Evolutionary conservation across 2,888 invertebrate species (phyloP).

Genomic region (Aphidius colemani): DNA sequence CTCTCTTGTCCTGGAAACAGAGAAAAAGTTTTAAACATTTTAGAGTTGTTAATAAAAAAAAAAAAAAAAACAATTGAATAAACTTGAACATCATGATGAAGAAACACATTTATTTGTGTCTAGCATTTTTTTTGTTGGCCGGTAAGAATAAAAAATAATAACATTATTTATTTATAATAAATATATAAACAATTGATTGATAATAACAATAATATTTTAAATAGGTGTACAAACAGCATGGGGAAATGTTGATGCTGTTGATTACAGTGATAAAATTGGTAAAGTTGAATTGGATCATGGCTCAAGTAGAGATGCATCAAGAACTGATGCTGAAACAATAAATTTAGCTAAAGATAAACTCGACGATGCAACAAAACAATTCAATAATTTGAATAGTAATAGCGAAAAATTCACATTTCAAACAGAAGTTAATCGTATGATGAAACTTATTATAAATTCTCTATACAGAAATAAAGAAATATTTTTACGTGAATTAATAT

Average conservation of each 20-base stretch:
- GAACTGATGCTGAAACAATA: slow-evolving; percentile 87
- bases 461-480: slow-evolving; percentile 99
- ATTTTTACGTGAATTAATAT: slow-evolving; percentile 96
- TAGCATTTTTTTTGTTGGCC: no score
- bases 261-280: slow-evolving; percentile 63
- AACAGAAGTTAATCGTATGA: slow-evolving; percentile 99
- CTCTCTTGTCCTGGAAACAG: no score
- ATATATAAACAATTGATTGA: no score
- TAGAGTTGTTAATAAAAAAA: no score
- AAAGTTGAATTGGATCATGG: slow-evolving; percentile 81
- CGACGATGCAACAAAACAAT: slow-evolving; percentile 83
- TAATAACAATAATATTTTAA: no score
- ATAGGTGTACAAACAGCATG: not conserved
- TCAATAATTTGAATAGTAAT: slow-evolving; percentile 67
- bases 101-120: no score
- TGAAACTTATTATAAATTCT: slow-evolving; percentile 99
- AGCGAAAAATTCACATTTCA: slow-evolving; percentile 91
- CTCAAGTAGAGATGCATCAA: slow-evolving; percentile 83
- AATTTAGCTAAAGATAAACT: slow-evolving; percentile 84
- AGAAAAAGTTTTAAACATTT: no score
- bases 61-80: no score
- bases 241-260: slow-evolving; percentile 59
- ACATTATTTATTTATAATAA: no score
- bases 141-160: no score
- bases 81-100: no score